Base-by-base conservation (phyloP, 1,140 invertebrate genomes). In the Drosophila auraria region DNA sequence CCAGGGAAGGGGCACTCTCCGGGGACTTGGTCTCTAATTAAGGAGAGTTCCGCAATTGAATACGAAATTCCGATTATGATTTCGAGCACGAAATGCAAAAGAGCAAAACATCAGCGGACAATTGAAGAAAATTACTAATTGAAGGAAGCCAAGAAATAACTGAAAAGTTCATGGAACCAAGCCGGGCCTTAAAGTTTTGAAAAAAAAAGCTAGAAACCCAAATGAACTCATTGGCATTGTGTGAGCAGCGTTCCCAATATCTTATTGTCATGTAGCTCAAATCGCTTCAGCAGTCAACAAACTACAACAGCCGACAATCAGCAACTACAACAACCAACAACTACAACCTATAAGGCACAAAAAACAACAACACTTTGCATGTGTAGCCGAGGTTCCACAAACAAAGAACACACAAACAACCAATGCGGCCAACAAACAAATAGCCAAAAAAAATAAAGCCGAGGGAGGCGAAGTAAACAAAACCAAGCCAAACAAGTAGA, bases 301-400 rank as follows among this genome's bases (percentile, higher is more conserved):
- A 68, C 68, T 53, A 74, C 76, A 77, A 77, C 72, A 76, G 44
- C 27, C 53, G 47, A 54, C 68, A 71, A 71, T 69, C 68, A 86
- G 47, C 64, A 80, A 78, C 61, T 62, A 71, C 78, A 82, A 71
- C 62, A 33, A 61, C 59, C 50, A 69, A 45, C 71, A 78, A 68
- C 50, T 38, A 70, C 60, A 75, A 65, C 47, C 42, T 42, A 54
- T 40, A n/a, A 40, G 38, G 33, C 60, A 89, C 84, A 87, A 72
- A 71, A 79, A 81, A 59, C 33, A 78, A 82, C 86, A 84, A 89
- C 86, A 89, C 86, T 89, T 90, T 90, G 86, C 84, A 89, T 87
- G 75, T 79, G 83, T 82, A 79, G 65, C 59, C 54, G 42, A 42
- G 60, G 66, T 53, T 71, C 62, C 66, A 66, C 83, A 87, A 82